Percentiles rank a stretch among this genome's conserved stretches.
These are phyloP conservation scores for Limnephilus rhombicus DNA, from an alignment of 2,888 invertebrate species.

Conservation along the genomic window DNA sequence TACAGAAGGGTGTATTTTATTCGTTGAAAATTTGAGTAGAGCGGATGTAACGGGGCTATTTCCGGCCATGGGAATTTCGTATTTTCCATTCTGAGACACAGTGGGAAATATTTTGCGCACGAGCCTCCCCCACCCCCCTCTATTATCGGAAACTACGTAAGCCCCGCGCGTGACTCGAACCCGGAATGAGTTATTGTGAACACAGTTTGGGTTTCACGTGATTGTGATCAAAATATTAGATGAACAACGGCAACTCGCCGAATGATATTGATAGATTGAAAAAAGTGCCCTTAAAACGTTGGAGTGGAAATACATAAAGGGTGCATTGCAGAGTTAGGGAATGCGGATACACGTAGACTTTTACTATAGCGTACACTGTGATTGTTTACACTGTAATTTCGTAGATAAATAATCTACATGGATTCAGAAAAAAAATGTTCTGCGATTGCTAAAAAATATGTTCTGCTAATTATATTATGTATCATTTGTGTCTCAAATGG, in stretches of 20 bases:
- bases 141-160: slow-evolving; percentile 30
- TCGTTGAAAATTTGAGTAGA: not conserved
- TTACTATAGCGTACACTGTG: no score
- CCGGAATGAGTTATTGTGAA: slow-evolving; percentile 7
- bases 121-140: not conserved
- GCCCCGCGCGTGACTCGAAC: slow-evolving; percentile 37
- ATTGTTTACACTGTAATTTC: no score
- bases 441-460: no score
- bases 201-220: slow-evolving; percentile 27
- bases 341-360: not conserved
- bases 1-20: not conserved
- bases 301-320: not conserved
- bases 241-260: slow-evolving; percentile 16
- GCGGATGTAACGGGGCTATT: slow-evolving; percentile 22
- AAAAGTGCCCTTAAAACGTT: not conserved
- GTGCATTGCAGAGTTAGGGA: not conserved
- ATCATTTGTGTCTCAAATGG: no score
- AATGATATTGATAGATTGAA: slow-evolving; percentile 20
- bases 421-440: no score
- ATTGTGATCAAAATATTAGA: slow-evolving; percentile 40
- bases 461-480: no score
- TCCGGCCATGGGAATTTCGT: slow-evolving; percentile 25
- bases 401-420: no score
- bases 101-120: slow-evolving; percentile 12
- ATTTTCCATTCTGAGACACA: slow-evolving; percentile 37